These are phyloP conservation scores for Moxostoma hubbsi DNA, from an alignment of 2,797 vertebrate genomes.

Conservation along the genomic window DNA sequence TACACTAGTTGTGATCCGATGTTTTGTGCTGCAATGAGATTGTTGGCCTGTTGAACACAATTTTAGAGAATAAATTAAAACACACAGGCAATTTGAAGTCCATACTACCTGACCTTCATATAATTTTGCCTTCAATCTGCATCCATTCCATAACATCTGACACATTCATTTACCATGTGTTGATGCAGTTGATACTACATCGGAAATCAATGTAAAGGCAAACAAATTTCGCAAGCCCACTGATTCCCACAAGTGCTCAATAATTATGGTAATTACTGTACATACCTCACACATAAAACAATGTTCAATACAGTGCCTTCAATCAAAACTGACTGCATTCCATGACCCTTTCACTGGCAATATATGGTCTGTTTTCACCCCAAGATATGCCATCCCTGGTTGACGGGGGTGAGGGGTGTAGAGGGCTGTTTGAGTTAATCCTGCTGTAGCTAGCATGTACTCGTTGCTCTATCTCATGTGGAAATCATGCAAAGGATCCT, in stretches of 20 bases:
- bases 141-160: slow-evolving; percentile 56
- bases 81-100: not conserved
- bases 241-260: slow-evolving; percentile 66
- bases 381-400: slow-evolving; percentile 52
- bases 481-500: slow-evolving; percentile 99
- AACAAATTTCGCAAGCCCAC: slow-evolving; percentile 65
- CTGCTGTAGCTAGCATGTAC: slow-evolving; percentile 88
- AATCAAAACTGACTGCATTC: not conserved
- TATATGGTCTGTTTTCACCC: slow-evolving; percentile 19
- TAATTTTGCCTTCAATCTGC: slow-evolving; percentile 33
- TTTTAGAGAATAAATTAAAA: slow-evolving; percentile 2
- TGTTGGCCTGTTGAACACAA: not conserved
- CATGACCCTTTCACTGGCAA: slow-evolving; percentile 38
- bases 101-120: slow-evolving; percentile 42
- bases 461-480: slow-evolving; percentile 94
- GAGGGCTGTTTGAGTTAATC: slow-evolving; percentile 80
- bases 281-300: slow-evolving; percentile 20
- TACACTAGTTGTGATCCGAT: too few species aligned
- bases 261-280: slow-evolving; percentile 63
- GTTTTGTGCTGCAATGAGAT: not conserved
- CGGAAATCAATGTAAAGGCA: slow-evolving; percentile 68
- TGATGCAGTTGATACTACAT: slow-evolving; percentile 53
- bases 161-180: slow-evolving; percentile 66
- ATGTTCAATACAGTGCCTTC: not conserved
- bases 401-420: slow-evolving; percentile 65